Conservation (phyloP, 2,888 invertebrate genomes). For the Drosophila phalerata region DNA sequence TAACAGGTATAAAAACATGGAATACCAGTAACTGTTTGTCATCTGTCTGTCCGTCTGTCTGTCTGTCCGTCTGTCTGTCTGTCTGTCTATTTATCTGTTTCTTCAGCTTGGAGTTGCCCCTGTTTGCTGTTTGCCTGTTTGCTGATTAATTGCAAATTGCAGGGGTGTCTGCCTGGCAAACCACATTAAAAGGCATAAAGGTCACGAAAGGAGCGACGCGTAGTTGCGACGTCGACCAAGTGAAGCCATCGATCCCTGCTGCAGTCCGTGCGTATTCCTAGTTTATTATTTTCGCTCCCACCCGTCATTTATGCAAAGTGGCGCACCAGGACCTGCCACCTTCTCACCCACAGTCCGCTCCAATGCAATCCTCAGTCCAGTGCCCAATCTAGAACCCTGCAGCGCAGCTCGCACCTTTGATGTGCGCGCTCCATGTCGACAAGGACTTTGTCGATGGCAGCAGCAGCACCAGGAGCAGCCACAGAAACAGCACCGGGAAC, state of each 20-base stretch:
- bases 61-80: constrained; percentile 8
- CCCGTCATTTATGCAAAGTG: constrained; percentile 77
- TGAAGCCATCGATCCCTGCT: constrained; percentile 57
- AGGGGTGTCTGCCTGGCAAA: constrained; percentile 75
- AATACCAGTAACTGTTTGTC: constrained; percentile 30
- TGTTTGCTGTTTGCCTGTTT: constrained; percentile 63
- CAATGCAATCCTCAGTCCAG: constrained; percentile 22
- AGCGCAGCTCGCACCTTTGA: constrained; percentile 72
- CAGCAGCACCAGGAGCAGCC: constrained; percentile 18
- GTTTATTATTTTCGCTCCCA: constrained; percentile 71
- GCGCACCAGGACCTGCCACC: constrained; percentile 58
- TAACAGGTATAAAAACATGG: neutral
- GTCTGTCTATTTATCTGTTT: constrained; percentile 26
- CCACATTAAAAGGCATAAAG: constrained; percentile 76
- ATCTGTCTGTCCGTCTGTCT: constrained; percentile 18
- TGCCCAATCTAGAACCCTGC: constrained; percentile 56
- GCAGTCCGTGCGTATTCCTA: constrained; percentile 69
- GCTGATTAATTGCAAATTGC: constrained; percentile 79
- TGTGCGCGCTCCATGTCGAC: constrained; percentile 63
- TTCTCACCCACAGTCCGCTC: constrained; percentile 1
- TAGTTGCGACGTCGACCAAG: constrained; percentile 10
- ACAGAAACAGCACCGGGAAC: constrained; percentile 40
- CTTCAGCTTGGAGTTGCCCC: constrained; percentile 43
- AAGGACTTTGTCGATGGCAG: constrained; percentile 48
- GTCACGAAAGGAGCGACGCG: constrained; percentile 64